Evolutionary conservation across 1,140 invertebrate species (phyloP).

Genomic region (Xylocopa sonorina): DNA sequence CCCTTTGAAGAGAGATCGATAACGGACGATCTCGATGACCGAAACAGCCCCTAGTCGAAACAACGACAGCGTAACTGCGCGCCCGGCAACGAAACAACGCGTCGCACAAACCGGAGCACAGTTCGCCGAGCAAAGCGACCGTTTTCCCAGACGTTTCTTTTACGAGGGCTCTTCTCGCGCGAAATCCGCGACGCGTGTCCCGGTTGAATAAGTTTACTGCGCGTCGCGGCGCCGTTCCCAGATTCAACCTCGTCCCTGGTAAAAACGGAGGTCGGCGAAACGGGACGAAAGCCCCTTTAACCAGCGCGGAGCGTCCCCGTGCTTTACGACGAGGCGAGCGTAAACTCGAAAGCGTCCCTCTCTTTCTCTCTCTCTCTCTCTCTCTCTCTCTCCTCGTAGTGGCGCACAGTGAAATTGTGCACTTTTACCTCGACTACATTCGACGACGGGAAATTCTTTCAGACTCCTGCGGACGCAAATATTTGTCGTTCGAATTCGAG

Average conservation of each 20-base stretch:
- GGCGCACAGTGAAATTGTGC: neutral
- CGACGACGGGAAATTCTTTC: slow-evolving; percentile 23
- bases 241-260: slow-evolving; percentile 30
- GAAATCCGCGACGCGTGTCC: slow-evolving; percentile 37
- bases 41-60: neutral
- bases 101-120: neutral
- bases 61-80: neutral
- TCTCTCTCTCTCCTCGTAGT: too few species aligned
- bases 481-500: slow-evolving; percentile 10
- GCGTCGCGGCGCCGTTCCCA: slow-evolving; percentile 6
- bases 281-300: slow-evolving; percentile 24
- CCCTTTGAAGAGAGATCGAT: neutral
- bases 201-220: slow-evolving; percentile 44
- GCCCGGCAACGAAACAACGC: neutral
- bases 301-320: neutral
- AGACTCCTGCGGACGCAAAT: slow-evolving; percentile 3
- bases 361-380: too few species aligned
- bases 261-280: slow-evolving; percentile 32
- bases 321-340: slow-evolving; percentile 28
- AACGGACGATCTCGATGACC: neutral
- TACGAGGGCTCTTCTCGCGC: slow-evolving; percentile 20
- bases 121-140: neutral
- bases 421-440: neutral
- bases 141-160: slow-evolving; percentile 19
- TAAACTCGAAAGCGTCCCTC: slow-evolving; percentile 23